phyloP scores from a whole-genome alignment of 2,888 invertebrate genomes.

The Craniophora ligustri region DNA sequence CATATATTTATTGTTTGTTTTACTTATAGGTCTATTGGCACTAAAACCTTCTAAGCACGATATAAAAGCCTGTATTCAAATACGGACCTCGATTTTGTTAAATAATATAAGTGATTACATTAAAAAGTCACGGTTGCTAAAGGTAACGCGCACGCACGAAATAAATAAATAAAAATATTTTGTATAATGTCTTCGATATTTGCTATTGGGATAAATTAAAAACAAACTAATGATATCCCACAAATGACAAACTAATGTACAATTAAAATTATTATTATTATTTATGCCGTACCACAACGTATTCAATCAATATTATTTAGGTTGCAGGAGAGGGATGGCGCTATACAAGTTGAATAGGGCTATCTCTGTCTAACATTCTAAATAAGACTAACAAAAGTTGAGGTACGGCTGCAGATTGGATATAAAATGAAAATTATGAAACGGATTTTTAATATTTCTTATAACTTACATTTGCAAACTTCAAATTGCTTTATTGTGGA shows the following conservation, averaged over 20 bases:
- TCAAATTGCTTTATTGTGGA: too few species aligned
- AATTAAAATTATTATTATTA: not conserved
- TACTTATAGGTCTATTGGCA: conserved; percentile 6
- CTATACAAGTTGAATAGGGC: too few species aligned
- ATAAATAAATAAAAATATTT: conserved; percentile 3
- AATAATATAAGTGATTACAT: conserved; percentile 29
- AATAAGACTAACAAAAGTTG: too few species aligned
- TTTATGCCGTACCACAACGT: too few species aligned
- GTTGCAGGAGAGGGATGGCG: too few species aligned
- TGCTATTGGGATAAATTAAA: conserved; percentile 7
- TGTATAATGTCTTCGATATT: conserved; percentile 31
- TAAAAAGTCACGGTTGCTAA: conserved; percentile 2
- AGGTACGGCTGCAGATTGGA: too few species aligned
- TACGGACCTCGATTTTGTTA: conserved; percentile 20
- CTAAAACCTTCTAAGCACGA: conserved; percentile 23
- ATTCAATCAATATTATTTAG: too few species aligned
- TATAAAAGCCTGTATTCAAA: conserved; percentile 38
- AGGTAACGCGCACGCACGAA: conserved; percentile 14
- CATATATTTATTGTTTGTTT: too few species aligned
- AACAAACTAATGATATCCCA: conserved; percentile 23
- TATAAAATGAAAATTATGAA: too few species aligned
- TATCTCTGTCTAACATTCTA: too few species aligned
- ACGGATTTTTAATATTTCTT: too few species aligned
- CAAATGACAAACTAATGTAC: conserved; percentile 19
- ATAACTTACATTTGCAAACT: too few species aligned